phyloP scores from a whole-genome alignment of 2,888 invertebrate genomes.

The Caenorhabditis sp. region DNA sequence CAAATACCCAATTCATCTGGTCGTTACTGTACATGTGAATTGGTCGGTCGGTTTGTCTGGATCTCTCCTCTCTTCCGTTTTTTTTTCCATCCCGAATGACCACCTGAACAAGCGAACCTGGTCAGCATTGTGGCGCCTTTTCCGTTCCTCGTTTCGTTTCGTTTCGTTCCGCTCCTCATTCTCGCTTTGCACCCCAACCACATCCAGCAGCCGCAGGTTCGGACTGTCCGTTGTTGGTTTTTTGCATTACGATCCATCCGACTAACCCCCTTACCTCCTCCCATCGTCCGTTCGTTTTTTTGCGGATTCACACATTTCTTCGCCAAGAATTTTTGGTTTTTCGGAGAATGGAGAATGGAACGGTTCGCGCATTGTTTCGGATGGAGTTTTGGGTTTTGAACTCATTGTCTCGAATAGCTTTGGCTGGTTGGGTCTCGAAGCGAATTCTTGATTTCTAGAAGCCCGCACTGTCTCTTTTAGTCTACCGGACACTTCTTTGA shows the following conservation, averaged over 20 bases:
- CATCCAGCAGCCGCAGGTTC: too few species aligned
- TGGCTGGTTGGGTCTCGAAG: too few species aligned
- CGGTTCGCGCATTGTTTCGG: neutral
- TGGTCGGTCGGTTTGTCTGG: too few species aligned
- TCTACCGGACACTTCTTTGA: too few species aligned
- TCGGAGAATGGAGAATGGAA: neutral
- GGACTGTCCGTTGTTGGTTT: conserved; percentile 44
- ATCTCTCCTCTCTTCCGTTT: too few species aligned
- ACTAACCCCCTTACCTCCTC: neutral
- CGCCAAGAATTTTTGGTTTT: too few species aligned
- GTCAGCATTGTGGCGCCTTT: conserved; percentile 39
- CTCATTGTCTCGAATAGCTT: too few species aligned
- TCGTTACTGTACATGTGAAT: too few species aligned
- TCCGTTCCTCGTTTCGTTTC: neutral
- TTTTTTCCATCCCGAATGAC: conserved; percentile 24
- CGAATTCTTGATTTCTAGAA: too few species aligned
- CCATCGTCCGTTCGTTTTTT: neutral
- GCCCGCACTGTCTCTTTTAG: too few species aligned
- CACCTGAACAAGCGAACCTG: conserved; percentile 15
- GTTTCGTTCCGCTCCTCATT: neutral
- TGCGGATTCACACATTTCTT: conserved; percentile 46
- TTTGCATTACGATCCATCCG: conserved; percentile 54
- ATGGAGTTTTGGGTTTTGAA: neutral
- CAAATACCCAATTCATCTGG: too few species aligned
- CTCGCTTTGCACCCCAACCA: too few species aligned